phyloP scores from a whole-genome alignment of 2,797 vertebrate species.

The Hippopotamyrus pictus region DNA sequence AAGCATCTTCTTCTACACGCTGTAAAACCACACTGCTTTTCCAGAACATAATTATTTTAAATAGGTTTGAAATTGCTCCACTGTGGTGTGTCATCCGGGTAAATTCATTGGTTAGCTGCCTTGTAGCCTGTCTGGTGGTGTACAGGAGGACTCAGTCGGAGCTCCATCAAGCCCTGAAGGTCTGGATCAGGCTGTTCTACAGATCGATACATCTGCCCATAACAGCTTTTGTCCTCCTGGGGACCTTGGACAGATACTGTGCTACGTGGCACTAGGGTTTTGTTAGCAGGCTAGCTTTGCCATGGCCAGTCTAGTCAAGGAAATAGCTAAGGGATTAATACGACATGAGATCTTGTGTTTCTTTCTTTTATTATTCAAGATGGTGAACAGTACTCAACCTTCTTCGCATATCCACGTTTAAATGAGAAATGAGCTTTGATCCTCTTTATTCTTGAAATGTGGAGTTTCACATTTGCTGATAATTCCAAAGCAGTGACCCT shows the following conservation, averaged over 20 bases:
- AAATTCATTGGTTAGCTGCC: neutral
- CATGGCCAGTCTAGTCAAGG: neutral
- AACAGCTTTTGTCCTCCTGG: neutral
- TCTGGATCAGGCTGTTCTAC: neutral
- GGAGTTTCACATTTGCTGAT: neutral
- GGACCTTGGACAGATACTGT: neutral
- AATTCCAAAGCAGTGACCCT: neutral
- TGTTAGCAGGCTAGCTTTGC: slow-evolving; percentile 12
- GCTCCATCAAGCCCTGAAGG: neutral
- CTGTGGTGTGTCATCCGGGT: neutral
- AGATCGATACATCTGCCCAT: slow-evolving; percentile 7
- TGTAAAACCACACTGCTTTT: neutral
- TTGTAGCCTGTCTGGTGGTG: neutral
- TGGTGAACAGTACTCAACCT: neutral
- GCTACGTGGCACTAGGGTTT: neutral
- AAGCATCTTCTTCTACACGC: neutral
- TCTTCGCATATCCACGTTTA: neutral
- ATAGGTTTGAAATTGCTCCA: neutral
- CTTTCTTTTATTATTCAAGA: neutral
- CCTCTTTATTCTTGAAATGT: neutral
- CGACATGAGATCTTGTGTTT: neutral
- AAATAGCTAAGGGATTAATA: neutral
- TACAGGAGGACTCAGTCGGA: neutral
- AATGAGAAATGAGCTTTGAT: neutral
- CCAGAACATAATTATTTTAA: slow-evolving; percentile 7